Conservation (phyloP, 2,113 vertebrate species). For the Lontra canadensis region DNA sequence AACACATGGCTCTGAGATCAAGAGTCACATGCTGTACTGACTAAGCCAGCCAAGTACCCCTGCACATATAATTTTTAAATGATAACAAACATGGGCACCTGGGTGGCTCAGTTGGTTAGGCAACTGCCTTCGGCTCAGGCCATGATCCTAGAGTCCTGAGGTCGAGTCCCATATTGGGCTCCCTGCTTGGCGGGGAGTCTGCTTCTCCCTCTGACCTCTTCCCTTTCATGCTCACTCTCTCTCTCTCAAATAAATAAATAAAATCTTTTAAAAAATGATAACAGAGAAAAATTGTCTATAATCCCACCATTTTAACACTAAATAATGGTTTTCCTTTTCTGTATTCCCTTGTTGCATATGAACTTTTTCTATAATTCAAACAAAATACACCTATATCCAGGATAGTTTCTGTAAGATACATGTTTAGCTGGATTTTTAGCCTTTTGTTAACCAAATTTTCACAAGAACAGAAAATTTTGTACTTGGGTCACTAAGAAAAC, state of each 20-base stretch:
- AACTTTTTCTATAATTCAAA: conserved; percentile 11
- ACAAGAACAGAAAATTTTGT: conserved; percentile 8
- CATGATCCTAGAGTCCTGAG: no score
- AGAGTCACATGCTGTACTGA: neutral
- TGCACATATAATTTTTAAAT: conserved; percentile 37
- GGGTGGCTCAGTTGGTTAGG: no score
- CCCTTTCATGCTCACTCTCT: no score
- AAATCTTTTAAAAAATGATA: neutral
- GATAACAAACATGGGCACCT: neutral
- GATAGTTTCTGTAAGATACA: neutral
- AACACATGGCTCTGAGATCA: neutral
- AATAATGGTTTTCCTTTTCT: conserved; percentile 39
- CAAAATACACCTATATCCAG: neutral
- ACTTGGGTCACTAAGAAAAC: conserved; percentile 36
- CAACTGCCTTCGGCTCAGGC: no score
- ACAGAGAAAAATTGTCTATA: neutral
- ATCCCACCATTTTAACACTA: neutral
- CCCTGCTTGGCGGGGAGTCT: no score
- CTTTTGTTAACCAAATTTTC: conserved; percentile 12
- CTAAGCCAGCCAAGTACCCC: neutral
- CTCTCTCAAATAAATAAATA: no score
- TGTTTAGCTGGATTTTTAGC: neutral
- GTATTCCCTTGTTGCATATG: neutral
- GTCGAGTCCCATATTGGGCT: no score
- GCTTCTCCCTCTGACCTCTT: no score